Percentiles rank a stretch among this genome's conserved stretches.
phyloP scores from a whole-genome alignment of 2,797 vertebrate species.

The Sparidentex hasta region DNA sequence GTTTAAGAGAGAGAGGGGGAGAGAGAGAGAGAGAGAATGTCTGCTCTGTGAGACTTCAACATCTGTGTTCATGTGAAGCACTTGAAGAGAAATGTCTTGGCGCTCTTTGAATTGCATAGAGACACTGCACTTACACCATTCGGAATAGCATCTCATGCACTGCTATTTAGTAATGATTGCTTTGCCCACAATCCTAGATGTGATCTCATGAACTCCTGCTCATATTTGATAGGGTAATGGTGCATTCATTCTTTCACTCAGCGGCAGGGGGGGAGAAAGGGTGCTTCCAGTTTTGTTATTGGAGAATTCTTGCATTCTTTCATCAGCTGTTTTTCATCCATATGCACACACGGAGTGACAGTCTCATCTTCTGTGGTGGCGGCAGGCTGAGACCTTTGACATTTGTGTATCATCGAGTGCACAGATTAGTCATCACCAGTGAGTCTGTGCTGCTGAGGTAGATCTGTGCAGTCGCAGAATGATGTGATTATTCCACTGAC shows the following conservation, averaged over 20 bases:
- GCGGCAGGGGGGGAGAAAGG: constrained; percentile 5
- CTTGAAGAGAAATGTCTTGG: constrained; percentile 39
- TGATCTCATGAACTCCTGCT: constrained; percentile 68
- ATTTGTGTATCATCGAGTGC: constrained; percentile 32
- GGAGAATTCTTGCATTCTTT: constrained; percentile 45
- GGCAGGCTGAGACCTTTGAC: constrained; percentile 46
- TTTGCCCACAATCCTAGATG: constrained; percentile 56
- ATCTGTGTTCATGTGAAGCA: constrained; percentile 36
- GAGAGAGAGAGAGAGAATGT: too few relatives aligned
- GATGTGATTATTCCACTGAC: constrained; percentile 66
- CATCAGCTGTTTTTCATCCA: constrained; percentile 46
- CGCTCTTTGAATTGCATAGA: constrained; percentile 16
- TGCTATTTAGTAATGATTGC: constrained; percentile 65
- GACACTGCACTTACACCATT: constrained; percentile 13
- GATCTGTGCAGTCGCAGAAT: constrained; percentile 36
- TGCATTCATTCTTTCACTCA: constrained; percentile 66
- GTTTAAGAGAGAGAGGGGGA: constrained; percentile 21
- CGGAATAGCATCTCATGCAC: constrained; percentile 29
- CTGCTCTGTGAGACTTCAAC: constrained; percentile 27
- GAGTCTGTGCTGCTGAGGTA: constrained; percentile 28
- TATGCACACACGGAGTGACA: constrained; percentile 7
- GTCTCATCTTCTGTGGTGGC: constrained; percentile 40
- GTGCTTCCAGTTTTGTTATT: constrained; percentile 61
- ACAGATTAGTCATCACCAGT: constrained; percentile 56
- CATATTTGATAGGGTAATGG: constrained; percentile 75